A percentile compares a stretch with the other conserved stretches of the same genome.
Evolutionary conservation across 1,140 invertebrate species (phyloP).

Genomic region (Penaeus indicus): DNA sequence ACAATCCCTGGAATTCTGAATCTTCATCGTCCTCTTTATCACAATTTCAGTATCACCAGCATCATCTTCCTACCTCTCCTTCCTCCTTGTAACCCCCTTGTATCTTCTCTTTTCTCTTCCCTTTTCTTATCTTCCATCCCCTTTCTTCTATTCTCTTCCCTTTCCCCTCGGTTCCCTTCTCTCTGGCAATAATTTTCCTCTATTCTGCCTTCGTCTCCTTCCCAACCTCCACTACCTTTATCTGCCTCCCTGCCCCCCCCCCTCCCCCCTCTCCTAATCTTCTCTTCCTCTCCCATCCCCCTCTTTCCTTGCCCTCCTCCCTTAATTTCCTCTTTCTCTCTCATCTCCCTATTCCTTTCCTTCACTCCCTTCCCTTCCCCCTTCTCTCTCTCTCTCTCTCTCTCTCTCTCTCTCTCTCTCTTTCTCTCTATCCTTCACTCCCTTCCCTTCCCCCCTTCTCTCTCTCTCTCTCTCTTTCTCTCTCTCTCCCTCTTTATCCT

Average conservation of each 20-base stretch:
- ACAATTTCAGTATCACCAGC: not conserved
- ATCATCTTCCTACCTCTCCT: not conserved
- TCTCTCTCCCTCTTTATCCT: not conserved
- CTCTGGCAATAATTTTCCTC: not conserved
- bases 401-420: not conserved
- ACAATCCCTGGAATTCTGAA: not conserved
- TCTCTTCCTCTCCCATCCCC: not conserved
- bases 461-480: not conserved
- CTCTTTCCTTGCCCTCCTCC: not conserved
- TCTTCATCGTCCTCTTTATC: not conserved
- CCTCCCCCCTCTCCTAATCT: not conserved
- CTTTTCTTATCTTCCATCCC: not conserved
- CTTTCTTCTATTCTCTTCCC: not conserved
- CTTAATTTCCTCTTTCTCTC: not conserved
- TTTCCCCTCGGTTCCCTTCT: not conserved
- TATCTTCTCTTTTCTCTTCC: no score
- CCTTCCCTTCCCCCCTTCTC: not conserved
- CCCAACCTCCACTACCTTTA: not conserved
- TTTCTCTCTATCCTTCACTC: not conserved
- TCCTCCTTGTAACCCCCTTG: not conserved
- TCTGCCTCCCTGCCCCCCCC: not conserved
- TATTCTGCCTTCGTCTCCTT: not conserved
- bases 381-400: constrained; percentile 1
- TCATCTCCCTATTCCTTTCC: not conserved
- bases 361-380: not conserved